These are phyloP conservation scores for Nansenia antarctica DNA, from an alignment of 2,113 vertebrate species.

Conservation along the genomic window DNA sequence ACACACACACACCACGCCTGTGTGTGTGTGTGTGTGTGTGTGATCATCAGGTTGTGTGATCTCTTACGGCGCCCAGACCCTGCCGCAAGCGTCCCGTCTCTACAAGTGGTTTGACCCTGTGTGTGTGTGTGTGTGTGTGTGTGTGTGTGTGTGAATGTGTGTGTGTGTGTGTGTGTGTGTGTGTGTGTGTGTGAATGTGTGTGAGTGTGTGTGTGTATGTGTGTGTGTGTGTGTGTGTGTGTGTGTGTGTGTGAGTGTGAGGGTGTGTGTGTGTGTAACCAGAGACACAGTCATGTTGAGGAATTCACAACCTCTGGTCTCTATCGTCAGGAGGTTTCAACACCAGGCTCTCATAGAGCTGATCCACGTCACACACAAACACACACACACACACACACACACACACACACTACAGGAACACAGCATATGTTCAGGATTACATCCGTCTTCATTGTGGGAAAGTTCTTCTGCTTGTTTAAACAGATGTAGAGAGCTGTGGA, in stretches of 20 bases:
- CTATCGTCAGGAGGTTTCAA: constrained; percentile 75
- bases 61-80: constrained; percentile 45
- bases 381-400: constrained; percentile 45
- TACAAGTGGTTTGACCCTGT: constrained; percentile 78
- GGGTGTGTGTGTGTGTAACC: too few species aligned
- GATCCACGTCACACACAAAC: constrained; percentile 60
- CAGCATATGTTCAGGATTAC: neutral
- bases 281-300: constrained; percentile 65
- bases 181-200: too few species aligned
- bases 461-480: too few species aligned
- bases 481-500: too few species aligned
- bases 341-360: constrained; percentile 55
- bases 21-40: too few species aligned
- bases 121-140: too few species aligned
- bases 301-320: constrained; percentile 80
- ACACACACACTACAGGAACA: neutral
- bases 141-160: too few species aligned
- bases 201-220: too few species aligned
- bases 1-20: too few species aligned
- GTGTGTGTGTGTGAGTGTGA: too few species aligned
- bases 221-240: too few species aligned
- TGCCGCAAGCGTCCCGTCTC: constrained; percentile 61
- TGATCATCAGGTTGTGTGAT: constrained; percentile 50
- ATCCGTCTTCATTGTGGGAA: neutral
- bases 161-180: too few species aligned